These are phyloP conservation scores for Eptatretus burgeri DNA, from an alignment of 2,113 vertebrate species.

Conservation along the genomic window DNA sequence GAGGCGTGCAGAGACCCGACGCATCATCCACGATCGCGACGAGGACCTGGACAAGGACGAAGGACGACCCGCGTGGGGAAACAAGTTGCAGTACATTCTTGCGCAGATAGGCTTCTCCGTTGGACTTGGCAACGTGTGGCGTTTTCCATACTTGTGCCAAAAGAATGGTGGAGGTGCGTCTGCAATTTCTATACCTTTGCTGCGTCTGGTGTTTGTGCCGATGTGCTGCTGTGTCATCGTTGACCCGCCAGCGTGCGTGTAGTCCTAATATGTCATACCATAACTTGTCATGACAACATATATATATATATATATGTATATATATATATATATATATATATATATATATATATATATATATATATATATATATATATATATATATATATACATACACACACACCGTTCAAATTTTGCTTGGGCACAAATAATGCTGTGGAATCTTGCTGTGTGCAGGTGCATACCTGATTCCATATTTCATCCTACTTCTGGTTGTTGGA, in stretches of 20 bases:
- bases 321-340: no score
- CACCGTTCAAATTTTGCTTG: no score
- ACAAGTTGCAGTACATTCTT: conserved; percentile 83
- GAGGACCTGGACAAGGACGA: conserved; percentile 34
- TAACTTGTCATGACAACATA: no score
- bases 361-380: no score
- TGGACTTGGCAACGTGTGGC: conserved; percentile 86
- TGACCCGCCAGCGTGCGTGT: no score
- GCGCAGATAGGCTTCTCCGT: conserved; percentile 91
- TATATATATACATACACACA: no score
- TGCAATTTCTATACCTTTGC: neutral
- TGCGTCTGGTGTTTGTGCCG: no score
- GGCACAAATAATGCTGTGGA: no score
- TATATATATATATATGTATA: no score
- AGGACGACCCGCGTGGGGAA: conserved; percentile 86
- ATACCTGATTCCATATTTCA: conserved; percentile 68
- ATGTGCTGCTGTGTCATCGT: no score
- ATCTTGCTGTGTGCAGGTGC: conserved; percentile 25
- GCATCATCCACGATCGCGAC: conserved; percentile 32
- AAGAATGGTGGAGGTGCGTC: conserved; percentile 84
- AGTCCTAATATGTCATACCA: no score
- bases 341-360: no score
- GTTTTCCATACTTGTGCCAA: conserved; percentile 92
- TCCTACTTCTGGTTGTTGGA: conserved; percentile 72
- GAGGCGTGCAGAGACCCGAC: conserved; percentile 27